Percentiles rank a stretch among this genome's conserved stretches.
Evolutionary conservation across 2,888 invertebrate species (phyloP).

Genomic region (Euproctis similis): DNA sequence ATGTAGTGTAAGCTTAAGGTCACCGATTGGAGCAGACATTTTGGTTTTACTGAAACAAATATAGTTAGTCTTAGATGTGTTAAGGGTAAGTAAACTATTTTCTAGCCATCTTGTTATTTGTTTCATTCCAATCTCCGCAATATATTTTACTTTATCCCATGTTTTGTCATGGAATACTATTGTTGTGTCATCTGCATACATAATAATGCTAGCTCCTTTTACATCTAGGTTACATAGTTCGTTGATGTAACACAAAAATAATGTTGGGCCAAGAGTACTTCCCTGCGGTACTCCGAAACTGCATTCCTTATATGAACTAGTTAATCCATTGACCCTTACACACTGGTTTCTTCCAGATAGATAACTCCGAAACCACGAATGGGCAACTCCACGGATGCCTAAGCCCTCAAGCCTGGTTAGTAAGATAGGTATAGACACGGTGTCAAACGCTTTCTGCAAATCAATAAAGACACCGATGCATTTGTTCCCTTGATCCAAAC

Average conservation of each 20-base stretch:
- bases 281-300: background rate
- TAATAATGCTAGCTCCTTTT: too few species aligned
- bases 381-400: background rate
- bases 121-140: background rate
- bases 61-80: background rate
- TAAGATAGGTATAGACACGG: background rate
- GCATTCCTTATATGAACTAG: background rate
- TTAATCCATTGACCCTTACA: background rate
- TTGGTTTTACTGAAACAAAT: background rate
- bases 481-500: background rate
- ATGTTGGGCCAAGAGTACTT: too few species aligned
- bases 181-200: background rate
- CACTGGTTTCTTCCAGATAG: background rate
- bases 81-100: background rate
- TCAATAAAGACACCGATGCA: background rate
- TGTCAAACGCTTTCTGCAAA: background rate
- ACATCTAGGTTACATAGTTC: too few species aligned
- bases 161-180: background rate
- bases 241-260: too few species aligned
- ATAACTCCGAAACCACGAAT: background rate
- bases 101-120: background rate
- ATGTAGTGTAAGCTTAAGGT: too few species aligned
- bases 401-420: background rate
- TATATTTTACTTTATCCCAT: background rate
- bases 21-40: background rate